These are phyloP conservation scores for Blastobasis adustella DNA, from an alignment of 2,888 invertebrate species.

Conservation along the genomic window DNA sequence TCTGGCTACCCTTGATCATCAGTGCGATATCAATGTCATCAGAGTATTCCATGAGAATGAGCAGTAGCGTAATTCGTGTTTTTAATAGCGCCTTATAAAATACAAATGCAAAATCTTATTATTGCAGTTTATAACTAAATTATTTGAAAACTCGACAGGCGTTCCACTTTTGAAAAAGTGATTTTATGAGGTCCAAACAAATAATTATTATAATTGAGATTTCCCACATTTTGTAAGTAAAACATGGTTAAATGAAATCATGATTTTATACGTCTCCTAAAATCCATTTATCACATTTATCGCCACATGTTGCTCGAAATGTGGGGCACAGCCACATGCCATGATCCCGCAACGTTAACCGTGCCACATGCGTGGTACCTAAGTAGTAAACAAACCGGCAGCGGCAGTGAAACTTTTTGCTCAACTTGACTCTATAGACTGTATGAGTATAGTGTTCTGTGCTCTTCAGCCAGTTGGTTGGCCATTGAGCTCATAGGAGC, in stretches of 20 bases:
- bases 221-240: neutral
- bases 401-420: slow-evolving; percentile 7
- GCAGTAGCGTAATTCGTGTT: no score
- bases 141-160: no score
- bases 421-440: slow-evolving; percentile 2
- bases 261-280: neutral
- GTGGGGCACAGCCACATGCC: slow-evolving; percentile 4
- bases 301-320: slow-evolving; percentile 1
- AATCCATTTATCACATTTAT: neutral
- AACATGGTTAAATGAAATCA: neutral
- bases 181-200: no score
- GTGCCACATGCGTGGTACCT: neutral
- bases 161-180: no score
- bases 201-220: no score
- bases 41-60: no score
- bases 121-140: no score
- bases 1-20: no score
- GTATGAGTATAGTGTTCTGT: no score
- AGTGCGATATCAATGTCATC: no score
- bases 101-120: no score
- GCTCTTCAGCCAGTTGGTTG: slow-evolving; percentile 6
- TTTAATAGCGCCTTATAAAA: no score
- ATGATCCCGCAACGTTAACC: neutral
- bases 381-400: slow-evolving; percentile 11
- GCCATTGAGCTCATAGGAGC: slow-evolving; percentile 6